Evolutionary conservation across 2,888 invertebrate species (phyloP).

Genomic region (Spisula subtruncata): DNA sequence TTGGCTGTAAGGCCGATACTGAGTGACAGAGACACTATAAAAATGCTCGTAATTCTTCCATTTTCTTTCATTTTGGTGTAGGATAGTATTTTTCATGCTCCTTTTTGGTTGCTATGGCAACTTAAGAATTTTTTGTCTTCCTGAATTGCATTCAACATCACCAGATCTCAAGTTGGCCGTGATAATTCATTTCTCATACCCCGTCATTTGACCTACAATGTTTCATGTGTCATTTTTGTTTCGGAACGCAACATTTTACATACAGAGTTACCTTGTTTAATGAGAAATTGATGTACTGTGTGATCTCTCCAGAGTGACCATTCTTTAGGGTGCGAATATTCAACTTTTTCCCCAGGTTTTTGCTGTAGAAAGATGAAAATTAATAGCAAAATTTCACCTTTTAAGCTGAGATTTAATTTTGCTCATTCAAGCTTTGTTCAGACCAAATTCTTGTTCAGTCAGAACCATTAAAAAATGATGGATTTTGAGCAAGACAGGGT

Average conservation of each 20-base stretch:
- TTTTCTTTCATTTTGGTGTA: conserved; percentile 45
- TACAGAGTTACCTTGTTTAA: not conserved
- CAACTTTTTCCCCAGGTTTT: no score
- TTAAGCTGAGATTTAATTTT: no score
- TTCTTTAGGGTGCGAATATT: no score
- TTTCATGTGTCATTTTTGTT: conserved; percentile 21
- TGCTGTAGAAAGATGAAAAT: no score
- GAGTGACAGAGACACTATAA: conserved; percentile 35
- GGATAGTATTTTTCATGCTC: conserved; percentile 41
- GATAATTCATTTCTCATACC: conserved; percentile 14
- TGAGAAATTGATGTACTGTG: not conserved
- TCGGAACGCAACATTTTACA: not conserved
- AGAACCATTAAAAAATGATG: no score
- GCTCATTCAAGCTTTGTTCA: no score
- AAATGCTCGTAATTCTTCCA: conserved; percentile 42
- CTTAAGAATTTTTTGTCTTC: conserved; percentile 43
- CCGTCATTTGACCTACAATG: not conserved
- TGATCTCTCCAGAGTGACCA: no score
- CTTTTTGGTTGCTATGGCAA: conserved; percentile 57
- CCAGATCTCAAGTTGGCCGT: conserved; percentile 54
- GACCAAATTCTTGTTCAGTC: no score
- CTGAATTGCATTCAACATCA: conserved; percentile 32
- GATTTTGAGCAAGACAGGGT: no score
- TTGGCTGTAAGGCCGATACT: not conserved
- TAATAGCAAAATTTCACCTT: no score